Base-by-base conservation (phyloP, 2,888 invertebrate genomes). In the Amphimallon solstitiale region DNA sequence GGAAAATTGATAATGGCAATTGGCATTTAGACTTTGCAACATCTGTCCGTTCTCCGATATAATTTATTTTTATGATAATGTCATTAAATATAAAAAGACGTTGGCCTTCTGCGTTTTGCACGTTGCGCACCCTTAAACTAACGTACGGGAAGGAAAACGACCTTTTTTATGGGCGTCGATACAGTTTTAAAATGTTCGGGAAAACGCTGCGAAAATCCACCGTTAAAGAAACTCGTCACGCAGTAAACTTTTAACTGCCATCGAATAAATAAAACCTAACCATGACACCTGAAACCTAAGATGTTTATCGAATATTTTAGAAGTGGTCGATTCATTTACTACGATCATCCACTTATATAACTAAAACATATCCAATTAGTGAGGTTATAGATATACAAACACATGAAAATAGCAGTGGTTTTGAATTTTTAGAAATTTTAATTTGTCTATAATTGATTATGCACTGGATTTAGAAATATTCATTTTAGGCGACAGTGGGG, bases 171-270 rank as follows among this genome's bases (percentile, higher is more conserved):
- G 34, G 67, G 5, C 21, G 19, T 43, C 65, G 64, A 69, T 69
- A 65, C 69, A 65, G 68, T 65, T 67, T 63, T 67, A 67, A 69
- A 69, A 67, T 54, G 52, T 51, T 51, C 63, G 60, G 63, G 5
- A 66, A 66, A 51, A 51, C 29, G 46, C 35, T 56, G 62, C 29
- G 59, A 63, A 65, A 69, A 69, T 69, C 69, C 65, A 67, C 61
- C 65, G 65, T 68, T 68, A 68, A 65, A 43, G 61, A 54, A 68
- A 64, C 64, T 40, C 67, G 63, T 66, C 69, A 62, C 69, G 69
- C 67, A 69, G 65, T 69, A 67, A 69, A 69, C 67, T 67, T 69
- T 67, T 69, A 69, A 69, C 62, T 46, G 63, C 61, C 12, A 56
- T 51, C 65, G 65, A 68, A 54, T 63, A 52, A 52, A 66, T 63